Conservation (phyloP, 2,888 invertebrate genomes). For the Meandrusa payeni region DNA sequence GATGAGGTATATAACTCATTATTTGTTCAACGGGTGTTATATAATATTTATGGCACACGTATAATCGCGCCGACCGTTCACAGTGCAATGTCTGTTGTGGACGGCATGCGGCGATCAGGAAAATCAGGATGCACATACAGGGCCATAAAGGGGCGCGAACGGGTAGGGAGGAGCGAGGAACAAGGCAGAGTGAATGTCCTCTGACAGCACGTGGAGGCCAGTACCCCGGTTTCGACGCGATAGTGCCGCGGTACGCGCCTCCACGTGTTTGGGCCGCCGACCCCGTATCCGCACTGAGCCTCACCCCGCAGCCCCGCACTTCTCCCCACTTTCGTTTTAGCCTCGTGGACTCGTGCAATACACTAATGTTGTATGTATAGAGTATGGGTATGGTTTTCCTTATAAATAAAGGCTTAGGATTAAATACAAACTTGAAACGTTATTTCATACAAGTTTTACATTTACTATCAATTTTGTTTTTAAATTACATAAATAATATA, state of each 20-base stretch:
- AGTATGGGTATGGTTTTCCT: conserved; percentile 19
- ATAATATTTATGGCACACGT: conserved; percentile 33
- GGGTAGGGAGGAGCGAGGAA: conserved; percentile 39
- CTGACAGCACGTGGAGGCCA: conserved; percentile 72
- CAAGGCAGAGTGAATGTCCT: conserved; percentile 56
- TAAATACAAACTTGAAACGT: too few species aligned
- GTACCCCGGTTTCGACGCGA: conserved; percentile 64
- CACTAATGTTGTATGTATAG: conserved; percentile 29
- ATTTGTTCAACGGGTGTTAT: conserved; percentile 23
- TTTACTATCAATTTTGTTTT: too few species aligned
- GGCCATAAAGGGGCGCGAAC: conserved; percentile 47
- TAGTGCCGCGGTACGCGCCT: conserved; percentile 69
- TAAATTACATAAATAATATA: not conserved
- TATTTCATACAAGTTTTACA: too few species aligned
- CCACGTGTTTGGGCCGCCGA: conserved; percentile 74
- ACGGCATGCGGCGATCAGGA: conserved; percentile 70
- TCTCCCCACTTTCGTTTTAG: conserved; percentile 43
- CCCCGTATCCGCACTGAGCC: conserved; percentile 53
- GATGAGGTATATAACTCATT: conserved; percentile 45
- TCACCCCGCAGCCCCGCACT: conserved; percentile 42
- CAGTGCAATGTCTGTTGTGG: conserved; percentile 69
- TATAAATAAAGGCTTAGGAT: conserved; percentile 4
- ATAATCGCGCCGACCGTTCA: conserved; percentile 56
- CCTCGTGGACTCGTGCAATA: conserved; percentile 32
- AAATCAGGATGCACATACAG: conserved; percentile 72